A percentile compares a stretch with the other conserved stretches of the same genome.
Evolutionary conservation across 2,797 vertebrate genomes (phyloP).

Genomic region (Pantherophis vulpinus): DNA sequence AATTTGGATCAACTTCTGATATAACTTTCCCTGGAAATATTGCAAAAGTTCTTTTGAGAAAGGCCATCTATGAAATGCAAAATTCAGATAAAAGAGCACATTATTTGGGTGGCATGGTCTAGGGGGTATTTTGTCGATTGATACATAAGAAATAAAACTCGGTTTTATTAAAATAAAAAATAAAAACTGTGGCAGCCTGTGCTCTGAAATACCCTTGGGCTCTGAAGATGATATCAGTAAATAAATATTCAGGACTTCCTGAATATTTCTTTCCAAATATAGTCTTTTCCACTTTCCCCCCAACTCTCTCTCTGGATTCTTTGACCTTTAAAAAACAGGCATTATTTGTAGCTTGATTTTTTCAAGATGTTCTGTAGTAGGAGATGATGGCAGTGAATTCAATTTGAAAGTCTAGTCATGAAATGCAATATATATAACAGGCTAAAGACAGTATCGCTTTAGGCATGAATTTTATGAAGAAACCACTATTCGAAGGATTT

Average conservation of each 20-base stretch:
- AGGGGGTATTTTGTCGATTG: background rate
- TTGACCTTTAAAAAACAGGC: constrained; percentile 59
- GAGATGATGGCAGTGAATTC: constrained; percentile 54
- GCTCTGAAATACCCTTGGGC: constrained; percentile 58
- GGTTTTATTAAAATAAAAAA: constrained; percentile 8
- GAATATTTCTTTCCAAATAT: constrained; percentile 59
- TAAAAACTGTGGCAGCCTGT: constrained; percentile 52
- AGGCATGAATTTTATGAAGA: constrained; percentile 47
- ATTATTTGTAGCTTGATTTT: constrained; percentile 55
- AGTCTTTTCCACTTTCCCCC: background rate
- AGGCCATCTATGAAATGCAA: constrained; percentile 35
- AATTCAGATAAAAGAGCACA: constrained; percentile 43
- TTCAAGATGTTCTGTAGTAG: constrained; percentile 55
- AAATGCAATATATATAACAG: constrained; percentile 56
- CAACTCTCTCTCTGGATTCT: constrained; percentile 25
- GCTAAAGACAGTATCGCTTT: constrained; percentile 50
- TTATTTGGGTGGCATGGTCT: constrained; percentile 33
- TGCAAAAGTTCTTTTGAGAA: constrained; percentile 41
- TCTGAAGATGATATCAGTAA: constrained; percentile 60
- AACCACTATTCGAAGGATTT: constrained; percentile 53
- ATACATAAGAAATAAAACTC: constrained; percentile 57
- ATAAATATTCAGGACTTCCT: constrained; percentile 61
- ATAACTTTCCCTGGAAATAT: constrained; percentile 11
- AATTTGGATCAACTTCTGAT: constrained; percentile 11
- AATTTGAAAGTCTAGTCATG: constrained; percentile 57